Evolutionary conservation across 2,888 invertebrate genomes (phyloP), one percentile per base, ranked within the genome.

Genomic region (Caenorhabditis afra): DNA sequence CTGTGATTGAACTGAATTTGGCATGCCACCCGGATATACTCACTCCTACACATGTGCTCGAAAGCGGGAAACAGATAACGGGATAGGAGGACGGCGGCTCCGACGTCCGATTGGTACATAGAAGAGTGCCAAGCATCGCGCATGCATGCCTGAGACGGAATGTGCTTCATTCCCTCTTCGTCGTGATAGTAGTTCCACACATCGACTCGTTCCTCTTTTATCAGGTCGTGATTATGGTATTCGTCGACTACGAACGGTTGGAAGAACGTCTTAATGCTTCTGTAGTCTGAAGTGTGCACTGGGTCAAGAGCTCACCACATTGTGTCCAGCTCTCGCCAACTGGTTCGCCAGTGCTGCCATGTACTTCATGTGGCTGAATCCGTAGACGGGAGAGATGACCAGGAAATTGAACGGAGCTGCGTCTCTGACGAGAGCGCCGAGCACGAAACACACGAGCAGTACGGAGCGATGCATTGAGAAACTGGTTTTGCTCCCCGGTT

Each of bases 321-420:
- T 22, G 64, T 81, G 81, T 16, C 81, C 81, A 16, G 73, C 81
- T 22, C 76, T 73, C 3, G 67, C 81, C 1, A 81, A 49, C 35
- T 55, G 76, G 23, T 81, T 77, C 14, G 76, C 81, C 8, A 81
- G 57, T 1, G 45, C 52, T 12, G 76, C 81, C 57, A 81, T 71
- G 29, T 62, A 76, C 55, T 77, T 81, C 59, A 70, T 68, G 41
- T 81, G 81, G 18, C 76, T 77, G 35, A 71, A 77, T 7, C 59
- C 71, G 37, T 62, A 81, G 8, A 66, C 66, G 0, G 76, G 73
- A 11, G 76, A 73, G 23, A 77, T 64, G 5, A 81, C 61, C 14
- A 81, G 44, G 23, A 81, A 71, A 18, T 81, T 81, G 47, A 59
- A 47, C 0, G 73, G 23, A 44, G 10, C 16, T 20, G 35, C 74